phyloP scores from a whole-genome alignment of 2,888 invertebrate species.

The Pomacea canaliculata region DNA sequence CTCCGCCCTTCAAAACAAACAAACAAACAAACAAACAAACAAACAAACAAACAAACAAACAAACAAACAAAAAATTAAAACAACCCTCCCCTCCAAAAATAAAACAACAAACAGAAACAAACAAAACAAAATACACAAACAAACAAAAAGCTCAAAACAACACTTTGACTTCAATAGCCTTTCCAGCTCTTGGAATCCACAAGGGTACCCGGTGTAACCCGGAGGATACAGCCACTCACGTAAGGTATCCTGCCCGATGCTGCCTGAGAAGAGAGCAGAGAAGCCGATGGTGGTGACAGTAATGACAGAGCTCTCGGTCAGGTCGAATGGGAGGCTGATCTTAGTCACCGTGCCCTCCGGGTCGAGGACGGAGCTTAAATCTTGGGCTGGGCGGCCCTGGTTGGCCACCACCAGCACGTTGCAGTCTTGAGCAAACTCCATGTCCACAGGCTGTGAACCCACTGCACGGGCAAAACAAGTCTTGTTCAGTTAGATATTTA shows the following conservation, averaged over 20 bases:
- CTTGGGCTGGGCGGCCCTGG: conserved; percentile 1
- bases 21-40: too few species aligned
- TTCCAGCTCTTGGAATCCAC: too few species aligned
- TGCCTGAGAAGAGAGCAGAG: not conserved
- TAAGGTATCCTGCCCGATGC: not conserved
- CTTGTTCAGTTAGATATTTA: not conserved
- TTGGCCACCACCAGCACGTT: conserved; percentile 14
- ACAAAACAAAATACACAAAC: too few species aligned
- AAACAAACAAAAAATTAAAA: not conserved
- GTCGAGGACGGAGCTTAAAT: not conserved
- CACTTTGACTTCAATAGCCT: too few species aligned
- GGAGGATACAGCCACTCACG: not conserved
- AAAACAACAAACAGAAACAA: too few species aligned
- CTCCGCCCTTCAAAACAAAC: too few species aligned
- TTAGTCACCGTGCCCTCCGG: conserved; percentile 16
- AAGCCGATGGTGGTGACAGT: conserved; percentile 17
- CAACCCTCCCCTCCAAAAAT: not conserved
- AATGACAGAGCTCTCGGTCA: conserved; percentile 2
- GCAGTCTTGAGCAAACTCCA: conserved; percentile 25
- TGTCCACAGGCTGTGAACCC: conserved; percentile 18
- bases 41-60: too few species aligned
- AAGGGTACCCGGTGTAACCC: too few species aligned
- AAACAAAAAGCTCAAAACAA: too few species aligned
- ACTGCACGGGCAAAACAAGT: conserved; percentile 5
- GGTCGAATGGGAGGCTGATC: not conserved